Conservation (phyloP, 2,113 vertebrate genomes). For the Halichoeres trimaculatus region DNA sequence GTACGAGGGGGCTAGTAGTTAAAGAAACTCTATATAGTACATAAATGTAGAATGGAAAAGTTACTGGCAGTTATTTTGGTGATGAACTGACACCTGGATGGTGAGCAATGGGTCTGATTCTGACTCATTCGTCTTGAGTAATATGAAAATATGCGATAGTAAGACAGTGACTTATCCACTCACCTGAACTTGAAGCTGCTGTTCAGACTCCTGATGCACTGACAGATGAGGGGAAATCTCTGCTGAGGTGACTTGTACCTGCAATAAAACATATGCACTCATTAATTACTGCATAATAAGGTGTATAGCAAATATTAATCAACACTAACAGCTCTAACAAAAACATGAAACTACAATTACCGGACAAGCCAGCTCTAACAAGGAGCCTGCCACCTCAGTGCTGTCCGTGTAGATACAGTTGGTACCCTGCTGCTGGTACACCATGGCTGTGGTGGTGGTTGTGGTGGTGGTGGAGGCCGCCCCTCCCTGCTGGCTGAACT, state of each 20-base stretch:
- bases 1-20: no score
- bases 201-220: constrained; percentile 91
- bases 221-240: constrained; percentile 93
- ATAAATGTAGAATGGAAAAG: no score
- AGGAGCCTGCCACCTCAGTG: constrained; percentile 98
- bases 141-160: not conserved
- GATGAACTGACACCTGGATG: no score
- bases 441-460: constrained; percentile 90
- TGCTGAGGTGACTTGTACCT: constrained; percentile 85
- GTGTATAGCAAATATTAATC: not conserved
- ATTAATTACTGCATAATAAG: not conserved
- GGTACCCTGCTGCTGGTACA: constrained; percentile 94
- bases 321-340: not conserved
- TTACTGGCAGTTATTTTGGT: no score
- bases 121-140: not conserved
- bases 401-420: constrained; percentile 99
- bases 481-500: constrained; percentile 92
- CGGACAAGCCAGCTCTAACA: constrained; percentile 97
- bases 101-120: not conserved
- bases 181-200: constrained; percentile 94
- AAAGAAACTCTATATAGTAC: no score
- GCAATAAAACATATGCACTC: constrained; percentile 40
- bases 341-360: constrained; percentile 78
- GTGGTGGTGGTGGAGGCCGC: constrained; percentile 79
- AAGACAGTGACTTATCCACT: not conserved